phyloP scores from a whole-genome alignment of 2,888 invertebrate genomes.

The Pristionchus arcanus region DNA sequence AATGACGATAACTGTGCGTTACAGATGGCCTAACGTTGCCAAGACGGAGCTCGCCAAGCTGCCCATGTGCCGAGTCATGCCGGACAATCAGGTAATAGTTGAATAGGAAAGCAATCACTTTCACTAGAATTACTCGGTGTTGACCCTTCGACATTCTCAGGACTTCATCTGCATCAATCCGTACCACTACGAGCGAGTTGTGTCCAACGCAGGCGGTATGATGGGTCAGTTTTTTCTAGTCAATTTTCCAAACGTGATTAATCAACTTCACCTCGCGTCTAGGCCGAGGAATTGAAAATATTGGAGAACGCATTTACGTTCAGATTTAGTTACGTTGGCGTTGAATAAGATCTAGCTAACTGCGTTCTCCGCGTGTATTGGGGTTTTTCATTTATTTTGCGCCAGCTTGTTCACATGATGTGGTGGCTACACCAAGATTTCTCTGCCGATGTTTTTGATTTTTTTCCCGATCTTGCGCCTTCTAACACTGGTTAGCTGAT shows the following conservation, averaged over 20 bases:
- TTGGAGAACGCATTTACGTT: background rate
- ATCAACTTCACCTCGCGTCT: background rate
- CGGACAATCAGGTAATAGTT: conserved; percentile 53
- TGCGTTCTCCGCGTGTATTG: background rate
- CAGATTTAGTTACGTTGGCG: background rate
- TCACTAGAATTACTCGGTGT: too few relatives aligned
- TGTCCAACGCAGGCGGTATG: conserved; percentile 83
- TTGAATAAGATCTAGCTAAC: background rate
- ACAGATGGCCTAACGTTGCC: conserved; percentile 95
- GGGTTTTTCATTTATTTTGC: background rate
- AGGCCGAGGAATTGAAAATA: too few relatives aligned
- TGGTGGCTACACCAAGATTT: conserved; percentile 18
- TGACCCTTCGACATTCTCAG: conserved; percentile 79
- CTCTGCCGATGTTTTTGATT: background rate
- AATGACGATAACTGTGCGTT: background rate
- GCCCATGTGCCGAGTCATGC: conserved; percentile 57
- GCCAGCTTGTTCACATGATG: background rate
- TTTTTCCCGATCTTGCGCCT: background rate
- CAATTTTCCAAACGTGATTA: background rate
- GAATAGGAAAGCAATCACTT: too few relatives aligned
- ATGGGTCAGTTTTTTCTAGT: background rate
- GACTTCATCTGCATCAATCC: conserved; percentile 99
- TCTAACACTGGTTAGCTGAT: background rate
- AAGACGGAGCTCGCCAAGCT: conserved; percentile 90
- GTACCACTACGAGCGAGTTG: conserved; percentile 98